Conservation (phyloP, 2,113 vertebrate species). For the Chiloscyllium plagiosum region DNA sequence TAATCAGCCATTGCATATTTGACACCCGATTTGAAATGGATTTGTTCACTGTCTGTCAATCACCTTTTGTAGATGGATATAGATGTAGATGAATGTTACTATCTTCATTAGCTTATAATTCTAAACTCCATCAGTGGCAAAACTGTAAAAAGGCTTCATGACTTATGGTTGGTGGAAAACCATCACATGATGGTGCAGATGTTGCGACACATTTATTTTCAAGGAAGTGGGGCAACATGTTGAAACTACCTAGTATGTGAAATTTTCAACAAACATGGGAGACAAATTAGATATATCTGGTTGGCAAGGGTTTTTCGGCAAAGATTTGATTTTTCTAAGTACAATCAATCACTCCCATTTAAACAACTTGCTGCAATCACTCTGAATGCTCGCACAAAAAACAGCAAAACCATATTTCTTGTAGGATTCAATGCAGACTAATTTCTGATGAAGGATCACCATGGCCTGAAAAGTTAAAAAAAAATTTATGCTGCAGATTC, state of each 20-base stretch:
- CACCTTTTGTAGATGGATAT: too few relatives aligned
- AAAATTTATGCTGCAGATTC: not conserved
- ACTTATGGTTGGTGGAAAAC: not conserved
- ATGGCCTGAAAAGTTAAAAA: not conserved
- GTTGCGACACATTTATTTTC: not conserved
- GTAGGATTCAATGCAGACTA: not conserved
- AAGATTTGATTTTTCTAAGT: not conserved
- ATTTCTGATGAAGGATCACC: not conserved
- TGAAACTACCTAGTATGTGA: not conserved
- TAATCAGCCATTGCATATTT: too few relatives aligned
- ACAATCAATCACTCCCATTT: not conserved
- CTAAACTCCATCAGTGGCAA: not conserved
- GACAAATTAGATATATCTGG: not conserved
- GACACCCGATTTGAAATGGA: too few relatives aligned
- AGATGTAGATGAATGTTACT: not conserved
- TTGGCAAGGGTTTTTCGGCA: not conserved
- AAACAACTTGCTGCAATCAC: not conserved
- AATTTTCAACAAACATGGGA: not conserved
- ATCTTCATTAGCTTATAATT: not conserved
- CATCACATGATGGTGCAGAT: not conserved
- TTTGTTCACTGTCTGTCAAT: too few relatives aligned
- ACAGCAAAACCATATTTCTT: not conserved
- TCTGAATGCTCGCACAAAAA: not conserved
- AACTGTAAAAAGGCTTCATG: not conserved
- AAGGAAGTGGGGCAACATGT: not conserved